These are phyloP conservation scores for Sinella curviseta DNA, from an alignment of 1,140 invertebrate species.

Conservation along the genomic window DNA sequence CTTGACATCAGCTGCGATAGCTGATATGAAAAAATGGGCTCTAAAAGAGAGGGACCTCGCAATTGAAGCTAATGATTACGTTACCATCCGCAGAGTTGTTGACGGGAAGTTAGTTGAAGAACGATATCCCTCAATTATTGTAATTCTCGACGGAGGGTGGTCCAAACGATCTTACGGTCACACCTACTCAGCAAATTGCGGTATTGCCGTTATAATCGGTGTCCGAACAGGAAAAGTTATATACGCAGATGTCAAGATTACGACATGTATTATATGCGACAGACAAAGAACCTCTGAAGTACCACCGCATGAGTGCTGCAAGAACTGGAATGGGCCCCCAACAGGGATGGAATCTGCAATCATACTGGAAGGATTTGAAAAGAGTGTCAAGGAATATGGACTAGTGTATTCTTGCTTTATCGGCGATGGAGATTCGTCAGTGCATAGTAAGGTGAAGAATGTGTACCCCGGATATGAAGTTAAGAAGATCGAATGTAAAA, in stretches of 20 bases:
- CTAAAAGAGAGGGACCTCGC: too few species aligned
- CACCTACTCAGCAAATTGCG: background rate
- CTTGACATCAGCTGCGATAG: too few species aligned
- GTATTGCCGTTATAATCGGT: background rate
- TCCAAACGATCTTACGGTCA: background rate
- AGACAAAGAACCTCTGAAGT: background rate
- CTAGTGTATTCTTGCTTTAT: conserved; percentile 54
- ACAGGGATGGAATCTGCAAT: conserved; percentile 54
- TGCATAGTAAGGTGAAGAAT: conserved; percentile 45
- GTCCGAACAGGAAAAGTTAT: conserved; percentile 50
- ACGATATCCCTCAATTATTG: background rate
- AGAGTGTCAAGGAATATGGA: conserved; percentile 52
- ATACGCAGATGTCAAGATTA: conserved; percentile 53
- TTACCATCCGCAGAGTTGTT: too few species aligned
- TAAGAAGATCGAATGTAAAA: conserved; percentile 53
- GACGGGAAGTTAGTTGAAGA: too few species aligned
- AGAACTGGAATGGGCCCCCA: conserved; percentile 50
- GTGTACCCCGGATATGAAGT: conserved; percentile 51
- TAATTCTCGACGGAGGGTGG: background rate
- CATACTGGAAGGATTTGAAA: conserved; percentile 55
- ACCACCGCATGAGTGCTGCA: conserved; percentile 48
- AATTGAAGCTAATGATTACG: too few species aligned
- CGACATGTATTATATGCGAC: conserved; percentile 53
- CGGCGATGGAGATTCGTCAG: conserved; percentile 56
- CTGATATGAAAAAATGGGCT: too few species aligned